These are phyloP conservation scores for Euthynnus affinis DNA, from an alignment of 2,797 vertebrate genomes.

Conservation along the genomic window DNA sequence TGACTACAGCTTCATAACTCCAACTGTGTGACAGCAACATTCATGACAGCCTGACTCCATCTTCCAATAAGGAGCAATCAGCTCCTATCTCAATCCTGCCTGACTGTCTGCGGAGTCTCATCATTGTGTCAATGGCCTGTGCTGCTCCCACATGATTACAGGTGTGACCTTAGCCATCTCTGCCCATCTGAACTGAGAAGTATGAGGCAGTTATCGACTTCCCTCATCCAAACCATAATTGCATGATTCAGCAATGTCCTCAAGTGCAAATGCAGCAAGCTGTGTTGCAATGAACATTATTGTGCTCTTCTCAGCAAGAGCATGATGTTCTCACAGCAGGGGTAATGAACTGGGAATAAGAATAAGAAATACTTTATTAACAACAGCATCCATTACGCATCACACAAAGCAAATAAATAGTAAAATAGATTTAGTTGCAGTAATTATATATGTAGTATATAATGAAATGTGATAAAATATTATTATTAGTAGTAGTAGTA, in stretches of 20 bases:
- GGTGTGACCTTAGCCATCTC: slow-evolving; percentile 79
- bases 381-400: too few relatives aligned
- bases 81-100: slow-evolving; percentile 60
- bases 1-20: slow-evolving; percentile 61
- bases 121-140: slow-evolving; percentile 80
- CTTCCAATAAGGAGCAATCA: slow-evolving; percentile 79
- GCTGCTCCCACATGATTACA: slow-evolving; percentile 81
- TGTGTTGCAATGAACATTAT: slow-evolving; percentile 68
- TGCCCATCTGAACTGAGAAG: slow-evolving; percentile 44
- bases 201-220: slow-evolving; percentile 72
- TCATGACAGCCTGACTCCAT: slow-evolving; percentile 69
- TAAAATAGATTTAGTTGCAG: too few relatives aligned
- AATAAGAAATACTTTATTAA: too few relatives aligned
- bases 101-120: slow-evolving; percentile 69
- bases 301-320: slow-evolving; percentile 22
- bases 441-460: too few relatives aligned
- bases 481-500: too few relatives aligned
- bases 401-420: too few relatives aligned
- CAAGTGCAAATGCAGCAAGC: slow-evolving; percentile 66
- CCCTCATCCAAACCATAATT: slow-evolving; percentile 76
- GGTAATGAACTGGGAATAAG: slow-evolving; percentile 26
- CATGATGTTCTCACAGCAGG: slow-evolving; percentile 38
- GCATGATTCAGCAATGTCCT: slow-evolving; percentile 80
- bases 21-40: slow-evolving; percentile 66
- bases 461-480: too few relatives aligned